Evolutionary conservation across 2,888 invertebrate genomes (phyloP), one percentile per base, ranked within the genome.

Genomic region (Sylvicola cinctus): DNA sequence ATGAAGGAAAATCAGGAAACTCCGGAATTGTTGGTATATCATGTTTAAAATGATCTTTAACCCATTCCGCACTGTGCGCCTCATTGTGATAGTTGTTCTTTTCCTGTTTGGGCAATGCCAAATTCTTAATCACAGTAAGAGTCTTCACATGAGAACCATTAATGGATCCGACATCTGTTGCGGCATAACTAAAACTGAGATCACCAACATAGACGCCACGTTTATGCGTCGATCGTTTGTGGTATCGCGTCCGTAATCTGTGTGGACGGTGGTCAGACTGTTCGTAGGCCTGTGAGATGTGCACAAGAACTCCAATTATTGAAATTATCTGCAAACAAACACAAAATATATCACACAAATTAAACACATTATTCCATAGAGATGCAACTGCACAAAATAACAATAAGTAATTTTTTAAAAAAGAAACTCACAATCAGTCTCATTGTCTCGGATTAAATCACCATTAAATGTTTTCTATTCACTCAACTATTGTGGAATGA

Each of bases 111-210:
- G 28, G 34, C 3, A 15, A 6, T 5, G 16, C 47, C 4, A 54
- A 39, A 42, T 53, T 57, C 41, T 57, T 58, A 36, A 57, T 52
- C 6, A 57, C 54, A 1, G 57, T 56, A 16, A 57, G 50, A 31
- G 57, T 57, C 45, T 57, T 57, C 3, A 58, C 47, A 32, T 50
- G 56, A 2, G 54, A 52, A 7, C 58, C 57, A 32, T 51, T 49
- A 36, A 52, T 55, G 25, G 54, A 52, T 20, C 52, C 52, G 31
- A 58, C 55, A 29, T 57, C 51, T 33, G 57, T 55, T 10, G 58
- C 57, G 7, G 58, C 45, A 47, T 55, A 57, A 36, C 57, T 57
- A 23, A 53, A 44, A 39, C 55, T 58, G n/a, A 54, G 41, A 33
- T 57, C 57, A 28, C 54, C 38, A 14, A 31, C 7, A 3, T 8